phyloP scores from a whole-genome alignment of 2,888 invertebrate genomes.

The Osmoderma eremita region DNA sequence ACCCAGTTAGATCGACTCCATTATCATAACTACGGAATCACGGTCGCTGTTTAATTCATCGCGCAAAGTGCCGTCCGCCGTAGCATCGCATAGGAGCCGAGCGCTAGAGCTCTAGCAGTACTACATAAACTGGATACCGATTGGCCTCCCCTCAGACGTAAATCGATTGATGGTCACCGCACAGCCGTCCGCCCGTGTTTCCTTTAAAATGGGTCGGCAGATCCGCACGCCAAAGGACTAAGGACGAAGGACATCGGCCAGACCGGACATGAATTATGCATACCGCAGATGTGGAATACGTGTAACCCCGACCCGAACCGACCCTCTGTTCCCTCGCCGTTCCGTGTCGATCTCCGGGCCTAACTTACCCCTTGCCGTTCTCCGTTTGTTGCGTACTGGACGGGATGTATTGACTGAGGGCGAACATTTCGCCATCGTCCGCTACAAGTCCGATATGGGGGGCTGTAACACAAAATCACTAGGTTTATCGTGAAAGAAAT shows the following conservation, averaged over 20 bases:
- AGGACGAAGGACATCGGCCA: constrained; percentile 61
- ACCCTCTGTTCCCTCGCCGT: constrained; percentile 37
- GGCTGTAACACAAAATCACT: too few relatives aligned
- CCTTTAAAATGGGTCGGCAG: constrained; percentile 42
- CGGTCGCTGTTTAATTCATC: constrained; percentile 19
- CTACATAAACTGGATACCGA: constrained; percentile 15
- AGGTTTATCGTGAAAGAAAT: too few relatives aligned
- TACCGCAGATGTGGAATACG: constrained; percentile 65
- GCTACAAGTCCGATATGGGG: not conserved
- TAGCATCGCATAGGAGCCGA: not conserved
- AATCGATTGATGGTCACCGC: constrained; percentile 43
- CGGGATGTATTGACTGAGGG: constrained; percentile 31
- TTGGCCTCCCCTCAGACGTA: constrained; percentile 33
- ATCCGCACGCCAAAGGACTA: constrained; percentile 35
- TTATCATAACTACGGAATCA: constrained; percentile 19
- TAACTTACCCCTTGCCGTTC: constrained; percentile 49
- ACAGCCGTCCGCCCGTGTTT: constrained; percentile 38
- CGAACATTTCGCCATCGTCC: constrained; percentile 22
- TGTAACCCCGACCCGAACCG: constrained; percentile 56
- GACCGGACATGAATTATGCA: constrained; percentile 65
- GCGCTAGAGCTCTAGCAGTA: not conserved
- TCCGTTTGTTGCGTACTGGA: constrained; percentile 20
- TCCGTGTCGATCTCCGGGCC: constrained; percentile 41
- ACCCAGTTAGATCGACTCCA: not conserved
- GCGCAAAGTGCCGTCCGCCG: not conserved